These are phyloP conservation scores for Probosciger aterrimus DNA, from an alignment of 2,113 vertebrate species.

Conservation along the genomic window DNA sequence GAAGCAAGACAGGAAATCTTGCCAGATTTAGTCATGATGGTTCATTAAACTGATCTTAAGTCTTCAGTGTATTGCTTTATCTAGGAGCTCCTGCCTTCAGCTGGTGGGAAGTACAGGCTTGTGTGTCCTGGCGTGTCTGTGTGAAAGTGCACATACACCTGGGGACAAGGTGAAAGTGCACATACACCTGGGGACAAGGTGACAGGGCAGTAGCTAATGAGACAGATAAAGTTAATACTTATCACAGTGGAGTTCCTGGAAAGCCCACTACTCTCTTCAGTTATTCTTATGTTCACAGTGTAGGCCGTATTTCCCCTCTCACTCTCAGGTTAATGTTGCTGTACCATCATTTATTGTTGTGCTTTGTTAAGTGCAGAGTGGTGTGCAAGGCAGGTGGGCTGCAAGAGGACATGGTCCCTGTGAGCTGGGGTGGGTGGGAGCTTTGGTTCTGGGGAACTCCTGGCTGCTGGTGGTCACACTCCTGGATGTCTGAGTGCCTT, in stretches of 20 bases:
- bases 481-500: background rate
- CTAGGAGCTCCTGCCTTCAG: background rate
- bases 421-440: background rate
- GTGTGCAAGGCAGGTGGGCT: background rate
- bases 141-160: background rate
- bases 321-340: background rate
- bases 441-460: background rate
- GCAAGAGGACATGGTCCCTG: background rate
- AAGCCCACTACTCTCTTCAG: background rate
- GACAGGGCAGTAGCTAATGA: background rate
- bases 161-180: background rate
- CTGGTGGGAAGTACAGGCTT: background rate
- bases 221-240: background rate
- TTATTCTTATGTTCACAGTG: background rate
- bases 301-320: background rate
- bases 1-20: constrained; percentile 17
- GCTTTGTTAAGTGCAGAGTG: background rate
- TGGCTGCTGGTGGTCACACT: background rate
- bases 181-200: background rate
- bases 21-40: constrained; percentile 62
- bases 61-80: background rate
- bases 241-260: background rate
- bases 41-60: constrained; percentile 59
- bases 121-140: background rate
- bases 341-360: background rate